A percentile compares a stretch with the other conserved stretches of the same genome.
Conservation (phyloP, 1,140 invertebrate species). For the Trichogramma pretiosum region DNA sequence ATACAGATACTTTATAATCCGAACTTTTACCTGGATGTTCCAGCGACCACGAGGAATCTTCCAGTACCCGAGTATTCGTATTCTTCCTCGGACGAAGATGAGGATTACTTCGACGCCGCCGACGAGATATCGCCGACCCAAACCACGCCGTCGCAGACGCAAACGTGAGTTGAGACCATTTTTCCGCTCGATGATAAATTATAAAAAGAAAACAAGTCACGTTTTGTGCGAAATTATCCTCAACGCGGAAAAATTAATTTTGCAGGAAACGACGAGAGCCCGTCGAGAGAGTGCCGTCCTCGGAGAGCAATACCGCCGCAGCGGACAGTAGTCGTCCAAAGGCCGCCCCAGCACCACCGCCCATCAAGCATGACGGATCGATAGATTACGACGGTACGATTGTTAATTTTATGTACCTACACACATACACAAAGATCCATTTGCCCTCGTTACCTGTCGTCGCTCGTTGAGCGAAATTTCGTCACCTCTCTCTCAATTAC, state of each 20-base stretch:
- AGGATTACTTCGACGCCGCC: conserved; percentile 91
- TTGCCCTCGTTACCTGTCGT: too few relatives aligned
- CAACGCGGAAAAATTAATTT: too few relatives aligned
- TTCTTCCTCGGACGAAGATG: conserved; percentile 93
- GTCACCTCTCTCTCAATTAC: too few relatives aligned
- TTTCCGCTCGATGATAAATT: too few relatives aligned
- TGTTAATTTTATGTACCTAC: background rate
- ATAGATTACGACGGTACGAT: conserved; percentile 61
- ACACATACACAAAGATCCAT: too few relatives aligned
- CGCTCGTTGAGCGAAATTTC: too few relatives aligned
- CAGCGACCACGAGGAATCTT: conserved; percentile 38
- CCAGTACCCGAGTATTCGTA: conserved; percentile 84
- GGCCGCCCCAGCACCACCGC: conserved; percentile 39
- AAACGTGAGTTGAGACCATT: too few relatives aligned
- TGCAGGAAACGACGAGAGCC: conserved; percentile 33
- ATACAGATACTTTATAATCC: conserved; percentile 1
- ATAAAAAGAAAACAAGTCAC: too few relatives aligned
- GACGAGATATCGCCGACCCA: conserved; percentile 61
- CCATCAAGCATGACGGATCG: conserved; percentile 51
- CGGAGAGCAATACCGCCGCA: conserved; percentile 15
- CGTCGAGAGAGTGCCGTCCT: conserved; percentile 24
- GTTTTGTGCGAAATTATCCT: too few relatives aligned
- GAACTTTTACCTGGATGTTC: too few relatives aligned
- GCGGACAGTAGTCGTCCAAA: conserved; percentile 21
- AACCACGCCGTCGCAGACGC: conserved; percentile 26